Evolutionary conservation across 2,113 vertebrate genomes (phyloP).

Genomic region (Lagopus muta): DNA sequence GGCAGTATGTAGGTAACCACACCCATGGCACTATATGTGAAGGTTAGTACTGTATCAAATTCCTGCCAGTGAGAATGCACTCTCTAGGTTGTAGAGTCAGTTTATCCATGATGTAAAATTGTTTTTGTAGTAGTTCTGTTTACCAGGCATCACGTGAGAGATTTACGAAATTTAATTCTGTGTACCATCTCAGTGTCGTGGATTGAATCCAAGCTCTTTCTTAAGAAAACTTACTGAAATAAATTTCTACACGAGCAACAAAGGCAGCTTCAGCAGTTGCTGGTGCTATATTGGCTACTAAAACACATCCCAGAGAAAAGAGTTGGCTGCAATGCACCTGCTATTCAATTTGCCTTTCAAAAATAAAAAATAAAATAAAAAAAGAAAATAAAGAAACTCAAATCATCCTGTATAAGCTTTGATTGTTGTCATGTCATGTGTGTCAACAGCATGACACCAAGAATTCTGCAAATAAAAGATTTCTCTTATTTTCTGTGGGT

Average conservation of each 20-base stretch:
- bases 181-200: background rate
- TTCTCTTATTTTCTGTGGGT: background rate
- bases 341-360: background rate
- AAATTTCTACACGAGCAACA: background rate
- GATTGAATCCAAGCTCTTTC: background rate
- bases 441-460: background rate
- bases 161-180: slow-evolving; percentile 15
- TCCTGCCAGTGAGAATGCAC: background rate
- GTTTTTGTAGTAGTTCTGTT: slow-evolving; percentile 14
- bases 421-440: background rate
- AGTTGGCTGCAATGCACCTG: background rate
- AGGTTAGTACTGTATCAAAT: background rate
- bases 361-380: background rate
- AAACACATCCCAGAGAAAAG: background rate
- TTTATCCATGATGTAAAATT: background rate
- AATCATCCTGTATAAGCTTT: background rate
- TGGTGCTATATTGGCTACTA: background rate
- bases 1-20: background rate
- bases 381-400: no score
- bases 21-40: accelerated
- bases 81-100: background rate
- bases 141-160: background rate
- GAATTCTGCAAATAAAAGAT: background rate
- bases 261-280: slow-evolving; percentile 6
- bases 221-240: background rate